These are phyloP conservation scores for Drosophila bocqueti DNA, from an alignment of 1,140 invertebrate species.

Conservation along the genomic window DNA sequence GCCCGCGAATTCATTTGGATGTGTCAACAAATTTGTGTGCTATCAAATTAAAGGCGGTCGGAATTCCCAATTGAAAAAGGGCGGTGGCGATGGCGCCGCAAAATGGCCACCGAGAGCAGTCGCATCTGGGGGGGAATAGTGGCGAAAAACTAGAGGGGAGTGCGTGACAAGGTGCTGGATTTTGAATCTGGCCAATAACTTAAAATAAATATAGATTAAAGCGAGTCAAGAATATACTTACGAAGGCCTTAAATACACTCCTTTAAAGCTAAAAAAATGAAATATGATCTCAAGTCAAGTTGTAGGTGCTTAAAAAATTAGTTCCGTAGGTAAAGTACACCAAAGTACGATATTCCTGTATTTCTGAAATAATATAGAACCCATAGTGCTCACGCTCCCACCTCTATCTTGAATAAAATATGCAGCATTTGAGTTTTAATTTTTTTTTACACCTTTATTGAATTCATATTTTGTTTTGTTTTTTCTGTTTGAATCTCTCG, in stretches of 20 bases:
- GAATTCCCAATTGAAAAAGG: constrained; percentile 18
- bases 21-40: constrained; percentile 34
- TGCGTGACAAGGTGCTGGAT: not conserved
- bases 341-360: too few relatives aligned
- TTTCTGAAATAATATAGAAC: too few relatives aligned
- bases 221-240: not conserved
- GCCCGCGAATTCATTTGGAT: constrained; percentile 11
- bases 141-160: not conserved
- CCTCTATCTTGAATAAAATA: constrained; percentile 26
- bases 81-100: not conserved
- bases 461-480: constrained; percentile 54
- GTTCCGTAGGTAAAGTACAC: too few relatives aligned
- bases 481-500: constrained; percentile 27
- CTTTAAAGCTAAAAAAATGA: not conserved
- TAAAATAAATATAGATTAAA: not conserved
- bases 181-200: not conserved
- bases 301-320: not conserved
- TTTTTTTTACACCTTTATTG: constrained; percentile 66
- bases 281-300: not conserved
- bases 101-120: constrained; percentile 12
- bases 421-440: constrained; percentile 35
- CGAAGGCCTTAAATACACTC: not conserved
- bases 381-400: not conserved
- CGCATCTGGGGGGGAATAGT: not conserved
- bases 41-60: constrained; percentile 33